A percentile compares a stretch with the other conserved stretches of the same genome.
phyloP scores from a whole-genome alignment of 2,797 vertebrate species.

The Macroramphosus scolopax region DNA sequence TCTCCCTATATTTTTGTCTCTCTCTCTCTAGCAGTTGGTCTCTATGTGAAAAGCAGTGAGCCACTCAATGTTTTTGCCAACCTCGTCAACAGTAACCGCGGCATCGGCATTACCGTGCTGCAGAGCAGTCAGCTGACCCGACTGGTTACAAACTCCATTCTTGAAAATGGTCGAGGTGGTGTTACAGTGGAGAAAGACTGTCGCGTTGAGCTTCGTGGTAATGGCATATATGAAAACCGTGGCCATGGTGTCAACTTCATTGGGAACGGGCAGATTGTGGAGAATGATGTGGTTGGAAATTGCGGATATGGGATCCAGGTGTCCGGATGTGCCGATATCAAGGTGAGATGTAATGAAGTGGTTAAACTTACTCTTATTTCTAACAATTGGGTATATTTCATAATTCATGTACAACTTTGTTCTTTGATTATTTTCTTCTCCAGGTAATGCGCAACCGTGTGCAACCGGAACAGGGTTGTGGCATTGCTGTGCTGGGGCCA shows the following conservation, averaged over 20 bases:
- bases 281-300: conserved; percentile 89
- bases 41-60: conserved; percentile 89
- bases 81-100: conserved; percentile 81
- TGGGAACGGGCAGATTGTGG: conserved; percentile 82
- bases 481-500: conserved; percentile 82
- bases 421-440: conserved; percentile 4
- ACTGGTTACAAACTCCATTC: conserved; percentile 85
- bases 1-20: neutral
- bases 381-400: neutral
- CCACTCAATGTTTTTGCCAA: conserved; percentile 84
- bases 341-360: conserved; percentile 78
- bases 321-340: conserved; percentile 82
- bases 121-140: conserved; percentile 87
- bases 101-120: conserved; percentile 81
- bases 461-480: conserved; percentile 82
- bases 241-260: conserved; percentile 83
- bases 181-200: conserved; percentile 84
- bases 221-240: conserved; percentile 87
- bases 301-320: conserved; percentile 82
- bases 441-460: conserved; percentile 89
- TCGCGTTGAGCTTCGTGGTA: conserved; percentile 86
- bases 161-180: conserved; percentile 81
- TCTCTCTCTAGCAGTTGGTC: conserved; percentile 80
- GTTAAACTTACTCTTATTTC: neutral
- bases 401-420: neutral